These are phyloP conservation scores for Onychomys torridus DNA, from an alignment of 2,797 vertebrate genomes.

Conservation along the genomic window DNA sequence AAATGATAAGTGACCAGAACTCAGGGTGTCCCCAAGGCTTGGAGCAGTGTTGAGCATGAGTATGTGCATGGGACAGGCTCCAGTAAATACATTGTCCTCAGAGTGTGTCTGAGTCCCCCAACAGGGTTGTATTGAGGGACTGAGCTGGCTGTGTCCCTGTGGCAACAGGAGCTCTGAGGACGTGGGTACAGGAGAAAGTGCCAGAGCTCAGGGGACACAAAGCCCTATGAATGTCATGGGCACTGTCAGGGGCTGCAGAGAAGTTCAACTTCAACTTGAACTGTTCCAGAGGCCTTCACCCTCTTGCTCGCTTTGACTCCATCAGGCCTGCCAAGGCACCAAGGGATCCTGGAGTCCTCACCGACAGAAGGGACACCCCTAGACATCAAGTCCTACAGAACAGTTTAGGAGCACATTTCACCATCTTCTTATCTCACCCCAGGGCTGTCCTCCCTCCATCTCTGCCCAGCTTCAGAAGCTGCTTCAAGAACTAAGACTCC, in stretches of 20 bases:
- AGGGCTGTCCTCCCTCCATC: no score
- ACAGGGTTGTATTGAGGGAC: not conserved
- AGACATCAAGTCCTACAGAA: not conserved
- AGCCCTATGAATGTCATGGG: not conserved
- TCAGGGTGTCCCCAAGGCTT: no score
- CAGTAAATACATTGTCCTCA: not conserved
- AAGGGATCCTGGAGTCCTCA: not conserved
- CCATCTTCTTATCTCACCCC: not conserved
- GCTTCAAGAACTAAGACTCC: not conserved
- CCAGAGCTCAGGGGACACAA: not conserved
- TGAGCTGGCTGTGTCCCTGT: not conserved
- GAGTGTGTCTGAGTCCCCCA: not conserved
- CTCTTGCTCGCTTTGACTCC: rapidly evolving
- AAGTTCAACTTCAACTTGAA: not conserved
- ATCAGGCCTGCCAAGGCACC: not conserved
- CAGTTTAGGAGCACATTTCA: not conserved
- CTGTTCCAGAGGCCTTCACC: not conserved
- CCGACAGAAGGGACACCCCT: not conserved
- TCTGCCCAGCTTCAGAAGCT: not conserved
- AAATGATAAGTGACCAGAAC: not conserved
- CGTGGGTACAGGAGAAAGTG: not conserved
- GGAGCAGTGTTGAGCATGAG: no score
- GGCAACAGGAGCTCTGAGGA: not conserved
- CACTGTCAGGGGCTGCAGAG: not conserved
- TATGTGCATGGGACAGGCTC: not conserved